Evolutionary conservation across 1,140 invertebrate genomes (phyloP).

Genomic region (Akabosia matsudoensis): DNA sequence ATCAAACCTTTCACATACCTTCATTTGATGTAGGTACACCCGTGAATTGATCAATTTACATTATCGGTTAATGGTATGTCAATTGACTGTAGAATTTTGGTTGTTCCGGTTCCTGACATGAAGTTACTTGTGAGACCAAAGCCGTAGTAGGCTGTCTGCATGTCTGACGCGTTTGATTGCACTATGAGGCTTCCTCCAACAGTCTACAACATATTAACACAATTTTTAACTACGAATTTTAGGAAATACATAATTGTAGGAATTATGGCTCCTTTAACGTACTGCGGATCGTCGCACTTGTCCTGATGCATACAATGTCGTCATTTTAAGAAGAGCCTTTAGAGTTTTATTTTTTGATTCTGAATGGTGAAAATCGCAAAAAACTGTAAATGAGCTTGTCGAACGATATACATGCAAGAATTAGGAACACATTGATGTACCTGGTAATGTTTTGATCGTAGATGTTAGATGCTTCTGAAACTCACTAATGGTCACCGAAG

Average conservation of each 20-base stretch:
- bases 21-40: background rate
- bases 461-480: constrained; percentile 12
- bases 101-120: background rate
- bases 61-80: constrained; percentile 30
- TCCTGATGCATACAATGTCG: background rate
- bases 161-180: background rate
- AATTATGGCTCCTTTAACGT: background rate
- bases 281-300: constrained; percentile 1
- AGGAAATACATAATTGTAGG: no score
- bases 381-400: background rate
- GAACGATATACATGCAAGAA: background rate
- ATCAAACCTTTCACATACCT: background rate
- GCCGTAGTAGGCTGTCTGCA: background rate
- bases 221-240: no score
- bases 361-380: background rate
- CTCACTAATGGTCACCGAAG: constrained; percentile 32
- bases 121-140: background rate
- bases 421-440: background rate
- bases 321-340: constrained; percentile 1
- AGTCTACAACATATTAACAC: constrained; percentile 20
- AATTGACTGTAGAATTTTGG: background rate
- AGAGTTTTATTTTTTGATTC: background rate
- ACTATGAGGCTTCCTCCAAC: constrained; percentile 31
- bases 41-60: constrained; percentile 1
- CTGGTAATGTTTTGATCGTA: background rate